phyloP scores from a whole-genome alignment of 2,797 vertebrate genomes.

The Gymnoscopelus braueri region DNA sequence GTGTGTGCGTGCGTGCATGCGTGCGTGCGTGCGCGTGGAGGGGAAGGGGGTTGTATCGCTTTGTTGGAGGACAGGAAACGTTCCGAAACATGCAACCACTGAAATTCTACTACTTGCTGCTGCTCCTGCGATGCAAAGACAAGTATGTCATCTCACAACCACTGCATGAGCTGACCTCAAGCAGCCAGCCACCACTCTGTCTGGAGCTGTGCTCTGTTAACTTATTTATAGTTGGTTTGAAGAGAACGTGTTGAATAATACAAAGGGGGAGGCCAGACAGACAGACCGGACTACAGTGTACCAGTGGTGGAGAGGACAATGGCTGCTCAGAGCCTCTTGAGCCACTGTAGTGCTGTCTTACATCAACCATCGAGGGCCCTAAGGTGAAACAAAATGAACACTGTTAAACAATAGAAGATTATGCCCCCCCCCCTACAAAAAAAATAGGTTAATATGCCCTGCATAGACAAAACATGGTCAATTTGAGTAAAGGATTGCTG shows the following conservation, averaged over 20 bases:
- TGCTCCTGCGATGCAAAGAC: constrained; percentile 38
- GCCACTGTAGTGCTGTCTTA: constrained; percentile 19
- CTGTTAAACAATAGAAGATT: not conserved
- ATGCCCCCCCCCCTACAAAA: not conserved
- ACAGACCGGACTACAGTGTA: constrained; percentile 39
- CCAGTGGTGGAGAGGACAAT: constrained; percentile 2
- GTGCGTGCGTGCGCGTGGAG: no score
- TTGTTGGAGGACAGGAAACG: constrained; percentile 11
- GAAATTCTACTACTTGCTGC: constrained; percentile 50
- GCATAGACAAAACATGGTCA: not conserved
- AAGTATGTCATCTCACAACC: constrained; percentile 53
- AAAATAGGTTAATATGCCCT: not conserved
- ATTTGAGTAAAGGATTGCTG: no score
- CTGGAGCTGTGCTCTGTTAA: constrained; percentile 57
- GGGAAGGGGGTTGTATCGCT: not conserved
- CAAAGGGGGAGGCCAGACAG: constrained; percentile 62
- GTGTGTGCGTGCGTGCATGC: not conserved
- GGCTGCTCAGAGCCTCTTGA: constrained; percentile 40
- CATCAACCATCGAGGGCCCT: constrained; percentile 16
- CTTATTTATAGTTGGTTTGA: constrained; percentile 76
- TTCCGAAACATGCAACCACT: constrained; percentile 44
- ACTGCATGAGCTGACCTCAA: constrained; percentile 50
- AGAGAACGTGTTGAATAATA: constrained; percentile 76
- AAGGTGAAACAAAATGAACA: no score
- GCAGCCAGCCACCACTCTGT: constrained; percentile 61